phyloP scores from a whole-genome alignment of 1,140 invertebrate species.

The Camponotus vicinus region DNA sequence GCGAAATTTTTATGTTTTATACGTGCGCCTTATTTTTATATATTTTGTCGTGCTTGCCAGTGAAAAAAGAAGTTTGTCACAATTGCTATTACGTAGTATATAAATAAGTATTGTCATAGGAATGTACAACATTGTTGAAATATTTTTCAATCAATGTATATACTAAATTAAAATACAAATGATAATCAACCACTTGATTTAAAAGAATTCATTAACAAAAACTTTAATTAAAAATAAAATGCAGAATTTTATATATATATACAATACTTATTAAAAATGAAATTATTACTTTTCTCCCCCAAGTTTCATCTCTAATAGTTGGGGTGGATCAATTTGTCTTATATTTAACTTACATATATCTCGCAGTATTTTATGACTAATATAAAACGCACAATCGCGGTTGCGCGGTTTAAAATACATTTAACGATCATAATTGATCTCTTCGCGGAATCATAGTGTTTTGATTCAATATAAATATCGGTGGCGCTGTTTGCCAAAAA shows the following conservation, averaged over 20 bases:
- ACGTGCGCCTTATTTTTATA: not conserved
- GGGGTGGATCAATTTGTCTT: not conserved
- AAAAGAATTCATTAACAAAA: not conserved
- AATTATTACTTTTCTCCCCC: not conserved
- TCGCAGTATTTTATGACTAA: not conserved
- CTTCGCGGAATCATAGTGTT: not conserved
- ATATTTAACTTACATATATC: not conserved
- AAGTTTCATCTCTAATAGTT: not conserved
- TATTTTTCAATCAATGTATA: not conserved
- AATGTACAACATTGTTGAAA: not conserved
- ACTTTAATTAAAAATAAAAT: not conserved
- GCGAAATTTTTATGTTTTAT: slow-evolving; percentile 43
- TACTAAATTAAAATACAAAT: not conserved
- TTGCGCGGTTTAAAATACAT: not conserved
- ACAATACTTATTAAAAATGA: not conserved
- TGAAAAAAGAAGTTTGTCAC: not conserved
- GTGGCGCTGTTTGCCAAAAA: not conserved
- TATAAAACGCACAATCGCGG: not conserved
- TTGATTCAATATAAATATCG: not conserved
- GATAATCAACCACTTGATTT: not conserved
- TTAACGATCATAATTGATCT: slow-evolving; percentile 33
- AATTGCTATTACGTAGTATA: not conserved
- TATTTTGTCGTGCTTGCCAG: not conserved
- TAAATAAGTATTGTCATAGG: slow-evolving; percentile 8
- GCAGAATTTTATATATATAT: not conserved